These are phyloP conservation scores for Cheirogaleus medius DNA, from an alignment of 2,113 vertebrate genomes.

Conservation along the genomic window DNA sequence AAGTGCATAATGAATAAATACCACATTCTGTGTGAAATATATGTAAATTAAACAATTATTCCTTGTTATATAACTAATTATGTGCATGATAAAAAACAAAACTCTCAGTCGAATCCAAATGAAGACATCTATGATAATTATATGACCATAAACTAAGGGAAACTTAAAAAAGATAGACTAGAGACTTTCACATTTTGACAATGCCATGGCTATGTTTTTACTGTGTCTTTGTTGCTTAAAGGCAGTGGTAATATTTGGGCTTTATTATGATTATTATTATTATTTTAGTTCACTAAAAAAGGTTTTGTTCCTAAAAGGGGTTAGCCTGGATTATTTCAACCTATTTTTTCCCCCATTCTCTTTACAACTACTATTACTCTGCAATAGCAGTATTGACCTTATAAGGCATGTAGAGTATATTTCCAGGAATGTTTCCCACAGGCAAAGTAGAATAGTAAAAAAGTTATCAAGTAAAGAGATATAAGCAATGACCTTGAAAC, in stretches of 20 bases:
- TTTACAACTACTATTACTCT: background rate
- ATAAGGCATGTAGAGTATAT: background rate
- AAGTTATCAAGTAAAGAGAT: background rate
- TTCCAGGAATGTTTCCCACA: background rate
- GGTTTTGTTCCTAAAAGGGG: background rate
- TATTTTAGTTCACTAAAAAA: background rate
- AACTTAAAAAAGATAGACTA: background rate
- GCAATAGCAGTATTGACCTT: background rate
- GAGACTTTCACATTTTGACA: background rate
- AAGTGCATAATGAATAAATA: background rate
- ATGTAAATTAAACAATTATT: background rate
- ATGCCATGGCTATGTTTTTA: background rate
- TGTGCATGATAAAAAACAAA: background rate
- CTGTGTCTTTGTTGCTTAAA: background rate
- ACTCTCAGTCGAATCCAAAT: background rate
- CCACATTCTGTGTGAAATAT: background rate
- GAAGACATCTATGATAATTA: background rate
- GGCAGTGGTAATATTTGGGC: background rate
- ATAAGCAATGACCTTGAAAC: background rate
- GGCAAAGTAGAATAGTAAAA: background rate
- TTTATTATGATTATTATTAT: background rate
- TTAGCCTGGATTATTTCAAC: background rate
- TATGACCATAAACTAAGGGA: background rate
- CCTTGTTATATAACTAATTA: background rate
- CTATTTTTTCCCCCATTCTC: background rate